Evolutionary conservation across 1,140 invertebrate species (phyloP), one percentile per base, ranked within the genome.

Genomic region (Kradibia gibbosae): DNA sequence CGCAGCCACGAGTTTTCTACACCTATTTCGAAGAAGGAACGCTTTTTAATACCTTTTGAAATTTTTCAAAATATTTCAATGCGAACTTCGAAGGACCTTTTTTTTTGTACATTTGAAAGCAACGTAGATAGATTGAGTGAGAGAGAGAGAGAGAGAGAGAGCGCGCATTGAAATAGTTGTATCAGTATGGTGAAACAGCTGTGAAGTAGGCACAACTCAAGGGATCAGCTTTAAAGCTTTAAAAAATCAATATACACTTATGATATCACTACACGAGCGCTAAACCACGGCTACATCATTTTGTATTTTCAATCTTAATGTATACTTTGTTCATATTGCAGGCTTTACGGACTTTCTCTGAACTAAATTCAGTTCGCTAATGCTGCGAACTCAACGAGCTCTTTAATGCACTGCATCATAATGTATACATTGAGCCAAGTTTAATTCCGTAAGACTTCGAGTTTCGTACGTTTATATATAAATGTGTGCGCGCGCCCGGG

Each of bases 341-440:
- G 34, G 36, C 62, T 39, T 10, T n/a, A 8, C 28, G 1, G 20
- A 67, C 34, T 67, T 67, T 67, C 62, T 67, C 62, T 11, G 4
- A 22, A 39, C 62, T 67, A 39, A 39, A 67, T 67, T 67, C 62
- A 67, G 7, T 67, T 34, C 20, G 34, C 34, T 67, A 39, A 67
- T 39, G 34, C 34, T 22, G 1, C 5, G 22, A 67, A 39, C 34
- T 67, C 28, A 67, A 67, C 62, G 34, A 39, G 36, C 62, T 67
- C 62, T 67, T 67, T 39, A 22, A 67, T 67, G 11, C 50, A 53
- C 50, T 39, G n/a, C 62, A 34, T 65, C 62, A 36, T 65, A 65
- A 65, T 20, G 60, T 67, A n/a, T 39, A 67, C 15, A 36, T 65
- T 36, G 31, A 36, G 4, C 31, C 34, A 36, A 36, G 34, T 34